Evolutionary conservation across 2,113 vertebrate genomes (phyloP), one percentile per base, ranked within the genome.

Genomic region (Trichomycterus rosablanca): DNA sequence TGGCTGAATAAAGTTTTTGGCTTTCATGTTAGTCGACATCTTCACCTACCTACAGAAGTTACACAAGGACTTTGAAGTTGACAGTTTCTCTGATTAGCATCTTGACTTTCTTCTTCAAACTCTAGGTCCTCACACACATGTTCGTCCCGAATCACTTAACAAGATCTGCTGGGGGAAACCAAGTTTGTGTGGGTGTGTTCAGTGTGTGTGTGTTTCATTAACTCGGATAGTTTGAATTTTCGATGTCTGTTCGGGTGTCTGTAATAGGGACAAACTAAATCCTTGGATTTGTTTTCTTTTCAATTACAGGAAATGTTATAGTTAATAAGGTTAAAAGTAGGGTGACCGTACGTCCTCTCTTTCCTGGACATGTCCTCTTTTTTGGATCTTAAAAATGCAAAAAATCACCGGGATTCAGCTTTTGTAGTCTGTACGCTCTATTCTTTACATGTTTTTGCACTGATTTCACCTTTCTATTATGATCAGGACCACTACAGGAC

Each of bases 21-120:
- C 82, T 85, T 83, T 88, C 81, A 84, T 84, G 83, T 81, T 67
- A 74, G 63, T 43, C 39, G 68, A 81, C 76, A 77, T 62, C 59
- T 81, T 76, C 83, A 85, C 65, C 77, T 75, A 72, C 73, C 72
- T 73, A 76, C 69, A 72, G 75, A 78, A 63, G 53, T 46, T 44
- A 63, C 78, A 66, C 63, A 66, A 65, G 72, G 61, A 72, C 75
- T 83, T 83, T 88, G 79, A 88, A 87, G 81, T 82, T 80, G 80
- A 83, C 84, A 83, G 78, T 72, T 23, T 32, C 66, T 39, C 66
- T 77, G 46, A 18, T 80, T 82, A 86, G 85, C 83, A 81, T 69
- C 73, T 71, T 48, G 73, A 76, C 74, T 83, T 82, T 80, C 83
- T 79, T 75, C 81, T 80, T 85, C 81, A 83, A 82, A 81, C 78